Base-by-base conservation (phyloP, 2,113 vertebrate genomes). In the Recurvirostra avosetta region DNA sequence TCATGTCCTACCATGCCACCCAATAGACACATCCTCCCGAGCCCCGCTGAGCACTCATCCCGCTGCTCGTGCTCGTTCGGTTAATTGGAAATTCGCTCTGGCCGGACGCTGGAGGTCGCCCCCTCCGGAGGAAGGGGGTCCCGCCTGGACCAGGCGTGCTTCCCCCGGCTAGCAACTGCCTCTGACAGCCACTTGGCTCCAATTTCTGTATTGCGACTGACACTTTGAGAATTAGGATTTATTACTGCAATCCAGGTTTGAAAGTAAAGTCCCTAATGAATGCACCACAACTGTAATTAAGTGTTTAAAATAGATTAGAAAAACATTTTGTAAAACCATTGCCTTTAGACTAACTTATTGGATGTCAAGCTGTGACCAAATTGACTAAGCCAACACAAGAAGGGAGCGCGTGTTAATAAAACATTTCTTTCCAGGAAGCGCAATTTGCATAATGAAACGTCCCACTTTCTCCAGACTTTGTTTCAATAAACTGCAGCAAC, bases 321-420 rank as follows among this genome's bases (percentile, higher is more conserved):
- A 95, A 96, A 93, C 93, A 86, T 96, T 96, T 74, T 94, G 94
- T 92, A 93, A 87, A 89, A 78, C 87, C 74, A 36, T 11, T 87
- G 93, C 79, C 94, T 96, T 93, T 94, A 87, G 94, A 96, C 63
- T 68, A 86, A 77, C 93, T 96, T 81, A 67, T 3, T 91, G 86
- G 89, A 43, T 95, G 92, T 96, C 96, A 96, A 86, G 95, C 97
- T 96, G 96, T 86, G 96, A 92, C 92, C 96, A 94, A 96, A 96
- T 96, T 95, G 92, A 88, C 93, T 88, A 32, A 96, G 95, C 88
- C 94, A 86, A 85, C 91, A 55, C 90, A 45, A 76, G 93, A 55
- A 86, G 77, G 92, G 84, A 77, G 84, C 1, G 9, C 0, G 0
- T 68, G 93, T 96, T 97, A 96, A 95, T 94, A 83, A 97, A 97